These are phyloP conservation scores for Zaprionus vittiger DNA, from an alignment of 1,140 invertebrate species.

Conservation along the genomic window DNA sequence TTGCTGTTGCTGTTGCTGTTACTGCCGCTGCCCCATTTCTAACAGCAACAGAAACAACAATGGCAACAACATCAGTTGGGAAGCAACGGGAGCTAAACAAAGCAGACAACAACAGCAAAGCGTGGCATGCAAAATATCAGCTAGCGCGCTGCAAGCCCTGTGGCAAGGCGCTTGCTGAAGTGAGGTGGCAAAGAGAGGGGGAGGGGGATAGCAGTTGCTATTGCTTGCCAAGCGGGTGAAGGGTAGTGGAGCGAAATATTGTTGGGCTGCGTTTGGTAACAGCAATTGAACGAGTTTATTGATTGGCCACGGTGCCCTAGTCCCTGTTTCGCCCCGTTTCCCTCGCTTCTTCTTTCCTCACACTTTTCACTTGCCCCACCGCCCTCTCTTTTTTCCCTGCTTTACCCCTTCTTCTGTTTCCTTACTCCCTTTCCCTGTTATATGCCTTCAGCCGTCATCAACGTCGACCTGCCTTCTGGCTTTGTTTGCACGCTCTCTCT, in stretches of 20 bases:
- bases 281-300: constrained; percentile 52
- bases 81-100: constrained; percentile 37
- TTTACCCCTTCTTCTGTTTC: too few relatives aligned
- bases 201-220: background rate
- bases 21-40: constrained; percentile 33
- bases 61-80: constrained; percentile 13
- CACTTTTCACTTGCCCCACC: background rate
- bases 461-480: background rate
- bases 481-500: constrained; percentile 7
- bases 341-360: background rate
- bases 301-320: constrained; percentile 36
- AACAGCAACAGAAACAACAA: constrained; percentile 18
- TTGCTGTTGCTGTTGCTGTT: constrained; percentile 5
- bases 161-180: background rate
- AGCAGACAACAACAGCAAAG: constrained; percentile 43
- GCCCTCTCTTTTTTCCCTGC: too few relatives aligned
- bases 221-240: constrained; percentile 25
- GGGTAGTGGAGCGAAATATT: constrained; percentile 39
- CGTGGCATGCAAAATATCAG: constrained; percentile 48
- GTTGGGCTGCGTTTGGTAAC: constrained; percentile 46
- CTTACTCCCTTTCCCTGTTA: background rate
- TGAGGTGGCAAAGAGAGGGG: background rate
- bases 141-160: constrained; percentile 28
- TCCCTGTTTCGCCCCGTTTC: background rate
- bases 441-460: background rate